These are phyloP conservation scores for Nixonia krombeini DNA, from an alignment of 1,140 invertebrate genomes.

Conservation along the genomic window DNA sequence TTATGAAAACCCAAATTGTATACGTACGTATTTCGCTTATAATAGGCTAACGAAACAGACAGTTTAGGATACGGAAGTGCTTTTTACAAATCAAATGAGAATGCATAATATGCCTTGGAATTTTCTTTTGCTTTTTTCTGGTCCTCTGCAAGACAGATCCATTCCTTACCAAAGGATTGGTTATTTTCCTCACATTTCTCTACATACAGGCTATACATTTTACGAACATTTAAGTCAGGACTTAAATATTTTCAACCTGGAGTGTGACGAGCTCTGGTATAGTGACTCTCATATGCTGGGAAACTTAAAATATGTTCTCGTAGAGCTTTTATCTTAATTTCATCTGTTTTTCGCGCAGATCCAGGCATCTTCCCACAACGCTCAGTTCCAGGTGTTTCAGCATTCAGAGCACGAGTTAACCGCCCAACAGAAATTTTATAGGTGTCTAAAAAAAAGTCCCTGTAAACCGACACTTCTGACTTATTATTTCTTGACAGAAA, in stretches of 20 bases:
- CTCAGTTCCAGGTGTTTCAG: constrained; percentile 13
- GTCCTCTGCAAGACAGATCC: constrained; percentile 9
- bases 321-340: constrained; percentile 22
- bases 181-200: constrained; percentile 28
- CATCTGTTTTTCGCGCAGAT: constrained; percentile 19
- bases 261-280: constrained; percentile 14
- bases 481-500: no score
- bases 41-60: no score
- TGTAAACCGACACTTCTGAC: no score
- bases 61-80: no score
- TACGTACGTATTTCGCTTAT: no score
- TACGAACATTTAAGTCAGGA: constrained; percentile 21
- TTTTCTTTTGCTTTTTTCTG: constrained; percentile 9
- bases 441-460: no score
- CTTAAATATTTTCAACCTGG: constrained; percentile 19
- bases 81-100: background rate
- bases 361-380: constrained; percentile 17
- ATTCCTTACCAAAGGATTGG: constrained; percentile 24
- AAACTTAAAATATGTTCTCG: constrained; percentile 25
- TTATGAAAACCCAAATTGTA: no score
- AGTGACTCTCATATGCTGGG: constrained; percentile 14
- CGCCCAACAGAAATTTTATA: constrained; percentile 13
- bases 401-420: constrained; percentile 15
- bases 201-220: constrained; percentile 21
- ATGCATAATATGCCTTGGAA: constrained; percentile 15